These are phyloP conservation scores for Brachyalestes nurse DNA, from an alignment of 2,797 vertebrate genomes.

Conservation along the genomic window DNA sequence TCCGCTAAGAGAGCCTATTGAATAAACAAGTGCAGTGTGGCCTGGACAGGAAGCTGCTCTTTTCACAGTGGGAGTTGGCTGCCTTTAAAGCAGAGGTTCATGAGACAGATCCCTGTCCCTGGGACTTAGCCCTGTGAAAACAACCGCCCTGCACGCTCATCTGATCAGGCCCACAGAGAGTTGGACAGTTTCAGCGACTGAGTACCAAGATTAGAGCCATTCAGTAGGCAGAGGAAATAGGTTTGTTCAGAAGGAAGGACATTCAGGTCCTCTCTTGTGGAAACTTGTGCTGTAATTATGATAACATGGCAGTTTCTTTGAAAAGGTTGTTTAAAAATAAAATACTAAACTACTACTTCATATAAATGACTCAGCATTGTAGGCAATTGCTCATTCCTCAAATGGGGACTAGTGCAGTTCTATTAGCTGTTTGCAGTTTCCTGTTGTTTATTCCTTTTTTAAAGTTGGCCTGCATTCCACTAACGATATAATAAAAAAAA, in stretches of 20 bases:
- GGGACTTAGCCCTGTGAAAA: slow-evolving; percentile 69
- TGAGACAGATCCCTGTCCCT: slow-evolving; percentile 38
- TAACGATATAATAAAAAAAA: slow-evolving; percentile 16
- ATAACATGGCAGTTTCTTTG: slow-evolving; percentile 47
- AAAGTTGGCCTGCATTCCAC: not conserved
- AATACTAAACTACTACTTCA: slow-evolving; percentile 23
- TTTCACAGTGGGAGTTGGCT: slow-evolving; percentile 51
- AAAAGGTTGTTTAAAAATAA: slow-evolving; percentile 47
- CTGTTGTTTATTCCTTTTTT: not conserved
- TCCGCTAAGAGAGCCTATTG: slow-evolving; percentile 33
- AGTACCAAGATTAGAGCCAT: slow-evolving; percentile 68
- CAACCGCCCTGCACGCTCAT: slow-evolving; percentile 58
- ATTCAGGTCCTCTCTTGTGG: slow-evolving; percentile 66
- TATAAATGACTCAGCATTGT: slow-evolving; percentile 23
- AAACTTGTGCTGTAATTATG: slow-evolving; percentile 64
- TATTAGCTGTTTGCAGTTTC: not conserved
- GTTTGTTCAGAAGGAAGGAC: slow-evolving; percentile 55
- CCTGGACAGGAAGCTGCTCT: slow-evolving; percentile 71
- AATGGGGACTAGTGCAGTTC: not conserved
- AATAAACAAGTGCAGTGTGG: slow-evolving; percentile 60
- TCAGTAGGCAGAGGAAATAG: slow-evolving; percentile 68
- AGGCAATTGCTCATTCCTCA: not conserved
- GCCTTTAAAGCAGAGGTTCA: slow-evolving; percentile 47
- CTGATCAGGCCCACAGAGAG: slow-evolving; percentile 43
- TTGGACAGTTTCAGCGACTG: slow-evolving; percentile 41